phyloP scores from a whole-genome alignment of 2,888 invertebrate genomes.

The Molorchus minor region DNA sequence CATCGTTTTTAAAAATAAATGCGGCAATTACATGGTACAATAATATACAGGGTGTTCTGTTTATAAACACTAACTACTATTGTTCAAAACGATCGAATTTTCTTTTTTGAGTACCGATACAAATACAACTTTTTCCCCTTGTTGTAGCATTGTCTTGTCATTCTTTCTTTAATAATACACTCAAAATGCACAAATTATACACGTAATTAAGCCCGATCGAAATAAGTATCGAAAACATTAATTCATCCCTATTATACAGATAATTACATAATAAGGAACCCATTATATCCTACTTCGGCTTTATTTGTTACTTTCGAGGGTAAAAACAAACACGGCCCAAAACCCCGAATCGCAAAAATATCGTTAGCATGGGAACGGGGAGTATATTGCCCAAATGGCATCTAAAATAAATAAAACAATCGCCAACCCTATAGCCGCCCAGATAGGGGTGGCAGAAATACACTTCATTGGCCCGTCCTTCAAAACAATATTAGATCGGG shows the following conservation, averaged over 20 bases:
- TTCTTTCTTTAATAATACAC: no score
- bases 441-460: constrained; percentile 18
- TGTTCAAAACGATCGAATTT: no score
- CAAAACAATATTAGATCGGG: constrained; percentile 19
- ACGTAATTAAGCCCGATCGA: no score
- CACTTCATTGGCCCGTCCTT: constrained; percentile 19
- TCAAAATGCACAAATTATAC: no score
- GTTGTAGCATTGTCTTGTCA: no score
- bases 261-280: constrained; percentile 8
- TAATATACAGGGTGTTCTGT: no score
- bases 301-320: constrained; percentile 36
- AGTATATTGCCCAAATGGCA: constrained; percentile 17
- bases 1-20: no score
- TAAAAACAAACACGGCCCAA: constrained; percentile 46
- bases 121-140: no score
- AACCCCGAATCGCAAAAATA: constrained; percentile 44
- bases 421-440: constrained; percentile 19
- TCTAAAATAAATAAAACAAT: constrained; percentile 27
- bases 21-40: no score
- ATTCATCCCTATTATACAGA: neutral
- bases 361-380: constrained; percentile 51
- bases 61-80: no score
- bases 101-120: no score
- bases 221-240: no score
- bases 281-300: constrained; percentile 5